These are phyloP conservation scores for Limenitis camilla DNA, from an alignment of 2,888 invertebrate genomes.

Conservation along the genomic window DNA sequence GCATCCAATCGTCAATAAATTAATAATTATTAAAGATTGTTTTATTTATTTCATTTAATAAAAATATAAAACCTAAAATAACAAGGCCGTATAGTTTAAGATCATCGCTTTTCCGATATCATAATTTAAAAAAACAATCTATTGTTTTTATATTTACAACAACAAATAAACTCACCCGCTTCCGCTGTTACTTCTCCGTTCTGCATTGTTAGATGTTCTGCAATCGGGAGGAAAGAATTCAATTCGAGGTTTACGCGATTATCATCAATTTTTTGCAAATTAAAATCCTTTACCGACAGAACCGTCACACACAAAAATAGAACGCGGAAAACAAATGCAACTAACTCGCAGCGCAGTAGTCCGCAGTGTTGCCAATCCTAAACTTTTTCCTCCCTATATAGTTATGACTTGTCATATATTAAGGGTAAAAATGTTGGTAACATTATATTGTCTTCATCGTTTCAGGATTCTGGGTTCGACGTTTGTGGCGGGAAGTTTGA, in stretches of 20 bases:
- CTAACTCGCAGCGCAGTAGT: conserved; percentile 42
- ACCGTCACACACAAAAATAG: conserved; percentile 75
- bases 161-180: conserved; percentile 55
- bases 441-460: too few relatives aligned
- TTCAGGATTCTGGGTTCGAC: too few relatives aligned
- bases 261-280: conserved; percentile 59
- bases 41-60: too few relatives aligned
- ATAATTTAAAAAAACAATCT: conserved; percentile 43
- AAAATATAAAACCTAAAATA: too few relatives aligned
- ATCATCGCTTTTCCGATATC: conserved; percentile 33
- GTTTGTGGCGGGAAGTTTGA: too few relatives aligned
- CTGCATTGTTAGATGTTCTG: conserved; percentile 60
- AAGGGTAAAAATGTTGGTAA: too few relatives aligned
- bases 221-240: conserved; percentile 52
- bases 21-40: too few relatives aligned
- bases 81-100: conserved; percentile 20
- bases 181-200: conserved; percentile 66
- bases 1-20: conserved; percentile 15
- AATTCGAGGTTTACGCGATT: conserved; percentile 48
- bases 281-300: conserved; percentile 57
- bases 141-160: conserved; percentile 53
- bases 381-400: too few relatives aligned
- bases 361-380: conserved; percentile 31
- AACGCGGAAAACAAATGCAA: conserved; percentile 70
- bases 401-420: too few relatives aligned